Evolutionary conservation across 2,797 vertebrate species (phyloP), one percentile per base, ranked within the genome.

Genomic region (Bucorvus abyssinicus): DNA sequence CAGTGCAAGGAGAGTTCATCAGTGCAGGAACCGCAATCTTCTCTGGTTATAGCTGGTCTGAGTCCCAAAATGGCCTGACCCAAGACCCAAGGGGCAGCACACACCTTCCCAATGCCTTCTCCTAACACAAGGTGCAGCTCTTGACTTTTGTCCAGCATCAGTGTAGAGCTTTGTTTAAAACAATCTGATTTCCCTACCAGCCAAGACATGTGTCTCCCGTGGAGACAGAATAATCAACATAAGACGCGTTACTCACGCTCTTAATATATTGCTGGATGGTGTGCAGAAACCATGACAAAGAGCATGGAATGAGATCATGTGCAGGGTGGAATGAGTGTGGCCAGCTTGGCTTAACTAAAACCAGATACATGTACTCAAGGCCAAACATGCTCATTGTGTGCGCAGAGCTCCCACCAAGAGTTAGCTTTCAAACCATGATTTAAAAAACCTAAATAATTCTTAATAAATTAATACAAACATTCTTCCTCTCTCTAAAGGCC

Each of bases 331-430:
- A 95, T 80, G 84, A 95, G 88, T 80, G 86, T 95, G 94, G 96
- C 90, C 93, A 95, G 86, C 78, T 69, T 93, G 94, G 86, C 64
- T 94, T 96, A 96, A 97, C 78, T 95, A 73, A 92, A 95, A 95
- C 78, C 95, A 93, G 93, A 96, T 16, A 74, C 47, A 14, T 68
- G 50, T 21, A 60, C 53, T 90, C 80, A 84, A 87, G 70, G 85
- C 96, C 96, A 96, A 93, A 87, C 83, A 82, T 2, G 10, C 68
- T 95, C 49, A 63, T 69, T 91, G 87, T 88, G 87, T 40, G 56
- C 83, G 55, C 59, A n/a, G 73, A 85, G 79, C 29, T 88, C 93
- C 82, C 85, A 89, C 64, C 89, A 94, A 93, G 68, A 85, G 49
- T 53, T 75, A 84, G 80, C 52, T 87, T 92, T 85, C 78, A 83